A percentile compares a stretch with the other conserved stretches of the same genome.
Conservation (phyloP, 2,797 vertebrate genomes). For the Peromyscus attwateri region DNA sequence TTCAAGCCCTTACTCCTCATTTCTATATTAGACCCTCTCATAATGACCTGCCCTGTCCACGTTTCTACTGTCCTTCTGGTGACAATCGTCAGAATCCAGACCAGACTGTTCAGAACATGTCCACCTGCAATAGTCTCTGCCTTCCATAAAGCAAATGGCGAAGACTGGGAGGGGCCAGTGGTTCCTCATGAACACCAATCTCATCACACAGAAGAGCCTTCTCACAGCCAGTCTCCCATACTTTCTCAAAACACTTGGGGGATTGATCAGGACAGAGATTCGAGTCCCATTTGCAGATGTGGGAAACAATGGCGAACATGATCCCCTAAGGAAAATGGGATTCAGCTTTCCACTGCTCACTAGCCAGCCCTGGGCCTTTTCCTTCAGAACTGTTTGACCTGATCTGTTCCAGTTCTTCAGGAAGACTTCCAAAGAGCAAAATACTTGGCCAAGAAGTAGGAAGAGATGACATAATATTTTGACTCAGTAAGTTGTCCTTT, state of each 20-base stretch:
- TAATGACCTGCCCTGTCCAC: background rate
- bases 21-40: background rate
- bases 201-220: background rate
- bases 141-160: background rate
- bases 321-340: too few species aligned
- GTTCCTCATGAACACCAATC: background rate
- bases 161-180: background rate
- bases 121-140: background rate
- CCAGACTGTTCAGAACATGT: background rate
- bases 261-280: background rate
- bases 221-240: background rate
- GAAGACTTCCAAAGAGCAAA: background rate
- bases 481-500: background rate
- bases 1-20: background rate
- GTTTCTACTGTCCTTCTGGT: background rate
- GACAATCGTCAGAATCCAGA: background rate
- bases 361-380: background rate
- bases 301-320: background rate
- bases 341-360: background rate
- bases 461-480: conserved; percentile 5
- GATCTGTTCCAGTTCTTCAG: background rate
- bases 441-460: background rate
- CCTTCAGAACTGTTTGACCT: background rate
- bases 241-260: background rate
- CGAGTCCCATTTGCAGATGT: background rate